phyloP scores from a whole-genome alignment of 2,888 invertebrate species.

The Eulithis testata region DNA sequence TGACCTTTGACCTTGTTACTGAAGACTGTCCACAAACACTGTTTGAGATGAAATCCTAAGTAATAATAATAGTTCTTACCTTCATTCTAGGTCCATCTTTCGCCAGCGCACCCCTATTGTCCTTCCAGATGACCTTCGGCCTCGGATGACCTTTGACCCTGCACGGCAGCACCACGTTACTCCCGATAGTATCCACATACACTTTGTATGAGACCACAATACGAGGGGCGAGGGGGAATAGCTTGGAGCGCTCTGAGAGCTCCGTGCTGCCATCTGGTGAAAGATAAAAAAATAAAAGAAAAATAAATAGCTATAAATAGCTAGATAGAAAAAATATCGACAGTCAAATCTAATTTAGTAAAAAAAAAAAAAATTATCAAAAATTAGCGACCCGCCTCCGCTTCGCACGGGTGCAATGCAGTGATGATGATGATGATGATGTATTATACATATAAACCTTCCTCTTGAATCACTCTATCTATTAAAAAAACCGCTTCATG shows the following conservation, averaged over 20 bases:
- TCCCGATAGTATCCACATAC: conserved; percentile 85
- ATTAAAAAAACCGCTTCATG: too few species aligned
- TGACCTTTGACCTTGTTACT: too few species aligned
- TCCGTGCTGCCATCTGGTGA: conserved; percentile 61
- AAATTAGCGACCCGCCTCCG: too few species aligned
- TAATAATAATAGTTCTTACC: conserved; percentile 54
- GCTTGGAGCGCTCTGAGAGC: conserved; percentile 68
- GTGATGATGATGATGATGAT: too few species aligned
- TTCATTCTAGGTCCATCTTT: conserved; percentile 81
- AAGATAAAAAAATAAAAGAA: conserved; percentile 18
- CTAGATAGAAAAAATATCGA: neutral
- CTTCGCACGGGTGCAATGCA: too few species aligned
- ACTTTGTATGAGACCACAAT: conserved; percentile 83
- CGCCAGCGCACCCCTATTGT: conserved; percentile 82
- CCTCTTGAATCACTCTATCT: too few species aligned
- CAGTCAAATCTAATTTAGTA: too few species aligned
- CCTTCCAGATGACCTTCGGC: conserved; percentile 87
- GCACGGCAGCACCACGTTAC: conserved; percentile 88
- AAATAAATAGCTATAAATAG: too few species aligned
- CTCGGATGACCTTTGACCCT: conserved; percentile 87
- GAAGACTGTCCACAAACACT: too few species aligned
- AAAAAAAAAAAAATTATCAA: too few species aligned
- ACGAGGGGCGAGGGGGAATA: conserved; percentile 76
- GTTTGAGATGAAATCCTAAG: too few species aligned
- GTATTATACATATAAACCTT: too few species aligned